Percentiles rank a stretch among this genome's conserved stretches.
These are phyloP conservation scores for Astropecten irregularis DNA, from an alignment of 53 echinoderm and acorn worm species.

Conservation along the genomic window DNA sequence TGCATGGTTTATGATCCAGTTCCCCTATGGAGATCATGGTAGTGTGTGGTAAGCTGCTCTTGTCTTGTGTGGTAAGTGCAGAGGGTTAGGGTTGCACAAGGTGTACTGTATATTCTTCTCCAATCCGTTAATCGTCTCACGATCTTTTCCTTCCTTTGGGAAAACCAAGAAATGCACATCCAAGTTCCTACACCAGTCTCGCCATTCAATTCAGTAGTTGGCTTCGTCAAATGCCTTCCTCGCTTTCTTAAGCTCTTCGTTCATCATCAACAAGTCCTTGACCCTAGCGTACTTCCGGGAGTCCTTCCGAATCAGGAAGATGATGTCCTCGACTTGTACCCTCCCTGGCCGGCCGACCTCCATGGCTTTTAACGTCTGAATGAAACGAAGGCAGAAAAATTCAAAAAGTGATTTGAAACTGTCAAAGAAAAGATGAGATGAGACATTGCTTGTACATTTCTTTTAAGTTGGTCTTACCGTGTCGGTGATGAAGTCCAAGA, in stretches of 20 bases:
- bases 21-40: no score
- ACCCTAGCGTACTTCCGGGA: constrained; percentile 93
- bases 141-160: no score
- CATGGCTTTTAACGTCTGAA: constrained; percentile 89
- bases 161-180: no score
- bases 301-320: constrained; percentile 95
- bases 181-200: no score
- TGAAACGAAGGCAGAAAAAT: no score
- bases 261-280: constrained; percentile 95
- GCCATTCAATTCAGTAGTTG: constrained; percentile 67
- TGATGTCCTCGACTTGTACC: constrained; percentile 98
- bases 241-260: constrained; percentile 98
- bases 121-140: no score
- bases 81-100: no score
- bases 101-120: no score
- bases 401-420: not conserved
- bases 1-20: no score
- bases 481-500: constrained; percentile 93
- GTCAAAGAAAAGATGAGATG: not conserved
- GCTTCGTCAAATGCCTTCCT: constrained; percentile 99
- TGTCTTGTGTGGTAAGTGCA: no score
- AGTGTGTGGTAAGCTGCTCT: no score
- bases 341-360: constrained; percentile 88
- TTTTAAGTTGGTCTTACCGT: constrained; percentile 72
- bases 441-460: not conserved